Percentiles rank a stretch among this genome's conserved stretches.
Conservation (phyloP, 2,888 invertebrate species). For the Sepioteuthis lessoniana region DNA sequence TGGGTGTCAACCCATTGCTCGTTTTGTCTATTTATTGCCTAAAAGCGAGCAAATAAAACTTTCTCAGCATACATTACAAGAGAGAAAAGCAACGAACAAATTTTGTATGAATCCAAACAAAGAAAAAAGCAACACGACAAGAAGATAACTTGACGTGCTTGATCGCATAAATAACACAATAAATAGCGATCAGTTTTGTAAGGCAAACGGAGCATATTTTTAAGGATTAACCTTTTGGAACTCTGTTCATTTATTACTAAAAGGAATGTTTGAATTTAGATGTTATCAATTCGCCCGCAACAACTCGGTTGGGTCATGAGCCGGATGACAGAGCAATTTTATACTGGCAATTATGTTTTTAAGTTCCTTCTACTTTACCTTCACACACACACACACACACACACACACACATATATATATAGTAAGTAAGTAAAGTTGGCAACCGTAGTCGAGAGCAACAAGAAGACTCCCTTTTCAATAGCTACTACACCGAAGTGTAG, state of each 20-base stretch:
- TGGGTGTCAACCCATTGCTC: background rate
- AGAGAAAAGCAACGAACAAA: background rate
- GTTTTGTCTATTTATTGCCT: background rate
- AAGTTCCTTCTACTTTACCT: too few species aligned
- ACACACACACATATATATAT: too few species aligned
- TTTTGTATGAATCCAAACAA: background rate
- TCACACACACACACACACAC: too few species aligned
- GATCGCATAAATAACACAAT: background rate
- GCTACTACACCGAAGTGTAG: too few species aligned
- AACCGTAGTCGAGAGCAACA: too few species aligned
- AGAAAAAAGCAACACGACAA: background rate
- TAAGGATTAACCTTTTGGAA: background rate
- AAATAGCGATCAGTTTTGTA: background rate
- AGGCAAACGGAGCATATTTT: background rate
- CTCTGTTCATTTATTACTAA: background rate
- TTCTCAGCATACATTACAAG: background rate
- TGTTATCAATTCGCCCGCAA: background rate
- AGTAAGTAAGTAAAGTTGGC: too few species aligned
- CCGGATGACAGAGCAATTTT: background rate
- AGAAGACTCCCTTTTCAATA: too few species aligned
- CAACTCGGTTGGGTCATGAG: background rate
- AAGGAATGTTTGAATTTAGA: slow-evolving; percentile 5
- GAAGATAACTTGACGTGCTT: background rate
- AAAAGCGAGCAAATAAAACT: background rate
- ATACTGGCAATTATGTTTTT: too few species aligned